Base-by-base conservation (phyloP, 2,888 invertebrate genomes). In the Eucriotettix oculatus region DNA sequence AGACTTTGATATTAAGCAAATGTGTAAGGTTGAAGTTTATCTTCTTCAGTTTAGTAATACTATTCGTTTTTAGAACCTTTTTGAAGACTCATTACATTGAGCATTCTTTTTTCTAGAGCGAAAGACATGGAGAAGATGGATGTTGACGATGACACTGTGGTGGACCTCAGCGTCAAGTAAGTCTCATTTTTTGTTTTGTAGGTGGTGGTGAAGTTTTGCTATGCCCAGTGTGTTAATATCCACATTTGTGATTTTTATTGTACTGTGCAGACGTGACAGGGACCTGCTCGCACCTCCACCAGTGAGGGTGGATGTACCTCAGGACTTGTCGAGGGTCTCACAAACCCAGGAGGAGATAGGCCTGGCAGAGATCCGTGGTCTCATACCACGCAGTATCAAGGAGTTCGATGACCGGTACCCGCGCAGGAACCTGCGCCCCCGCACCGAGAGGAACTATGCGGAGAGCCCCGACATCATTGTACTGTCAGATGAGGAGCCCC, bases 121-220 rank as follows among this genome's bases (percentile, higher is more conserved):
- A 29, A 29, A 29, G 7, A 29, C 29, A 76, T 76, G 80, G 80
- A 80, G 72, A 84, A 83, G 78, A 91, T 91, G 90, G 90, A 91
- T 75, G 84, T 89, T 72, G 90, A 90, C 77, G 90, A 76, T 61
- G 77, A 91, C 73, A 82, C 84, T 71, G 90, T 90, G 67, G 90
- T 92, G 69, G 91, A 92, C 80, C 81, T 92, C 69, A 91, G 90
- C 76, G 82, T 90, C 71, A 83, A 86, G 87, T 88, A 77, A 79
- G 74, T 68, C 61, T 56, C 7, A 14, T 54, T 9, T 1, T 10
- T n/a, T 16, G 5, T 16, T 16, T 42, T 16, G 41, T n/a, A n/a
- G 56, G 10, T 52, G 10, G n/a, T 52, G 52, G 52, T 52, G 52
- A 10, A 52, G 10, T 9, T 16, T 29, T 54, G 40, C 17, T 17